Base-by-base conservation (phyloP, 2,113 vertebrate genomes). In the Paramisgurnus dabryanus region DNA sequence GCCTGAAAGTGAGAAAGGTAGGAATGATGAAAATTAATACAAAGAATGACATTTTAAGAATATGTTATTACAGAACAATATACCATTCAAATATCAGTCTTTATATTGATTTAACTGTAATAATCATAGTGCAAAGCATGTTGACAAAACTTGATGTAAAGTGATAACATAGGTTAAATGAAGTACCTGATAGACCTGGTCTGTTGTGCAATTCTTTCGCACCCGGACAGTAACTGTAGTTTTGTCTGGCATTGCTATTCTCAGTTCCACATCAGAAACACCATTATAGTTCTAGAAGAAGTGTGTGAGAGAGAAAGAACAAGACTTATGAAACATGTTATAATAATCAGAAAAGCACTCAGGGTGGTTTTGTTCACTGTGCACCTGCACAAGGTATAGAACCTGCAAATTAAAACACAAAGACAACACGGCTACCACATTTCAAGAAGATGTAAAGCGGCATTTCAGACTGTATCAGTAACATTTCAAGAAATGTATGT, bases 151-250 rank as follows among this genome's bases (percentile, higher is more conserved):
- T 75, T 47, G 22, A 18, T 60, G 22, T 18, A 73, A 76, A 53
- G 34, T 18, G 13, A 22, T n/a, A 34, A 61, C 41, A 10, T 34
- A 8, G 55, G 7, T 66, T 64, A 34, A 64, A 39, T 60, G 10
- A 80, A 79, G 86, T 90, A 99, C 97, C 96, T 99, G 97, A 90
- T 98, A 99, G 34, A 99, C 97, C 87, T 99, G 97, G 89, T 99
- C 97, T 2, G 97, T 99, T 12, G 97, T 99, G 87, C 96, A 95
- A 90, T 99, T 99, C 92, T 99, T 99, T 81, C 97, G 96, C 5
- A 99, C 95, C 65, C 96, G 86, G 75, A 99, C 94, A 0, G 96
- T 98, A 79, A 97, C 95, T 0, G 96, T 94, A 6, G 92, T 94
- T 82, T 94, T 95, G 69, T 99, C 97, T 0, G 97, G 96, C 39